Conservation (phyloP, 2,888 invertebrate species). For the Selenia dentaria region DNA sequence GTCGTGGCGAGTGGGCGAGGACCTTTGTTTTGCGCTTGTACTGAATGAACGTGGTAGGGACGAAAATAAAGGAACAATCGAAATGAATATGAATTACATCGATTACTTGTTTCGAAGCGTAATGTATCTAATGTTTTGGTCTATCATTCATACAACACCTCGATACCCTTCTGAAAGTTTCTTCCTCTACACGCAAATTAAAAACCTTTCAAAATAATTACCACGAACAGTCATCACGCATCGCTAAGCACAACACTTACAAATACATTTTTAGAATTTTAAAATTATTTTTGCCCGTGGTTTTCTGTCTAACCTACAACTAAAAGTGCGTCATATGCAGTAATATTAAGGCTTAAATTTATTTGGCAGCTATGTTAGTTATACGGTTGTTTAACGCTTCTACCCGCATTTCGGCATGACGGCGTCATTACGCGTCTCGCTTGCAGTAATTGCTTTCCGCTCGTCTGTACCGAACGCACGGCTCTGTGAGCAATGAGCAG, state of each 20-base stretch:
- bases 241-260: conserved; percentile 21
- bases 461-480: conserved; percentile 18
- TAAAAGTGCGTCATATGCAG: conserved; percentile 2
- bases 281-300: conserved; percentile 5
- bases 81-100: too few species aligned
- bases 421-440: conserved; percentile 61
- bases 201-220: conserved; percentile 10
- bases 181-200: too few species aligned
- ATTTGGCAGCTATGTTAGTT: not conserved
- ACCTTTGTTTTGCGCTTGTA: not conserved
- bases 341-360: conserved; percentile 1
- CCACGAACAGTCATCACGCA: conserved; percentile 3
- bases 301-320: not conserved
- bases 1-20: not conserved
- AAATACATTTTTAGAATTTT: conserved; percentile 12
- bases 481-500: conserved; percentile 18
- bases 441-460: conserved; percentile 65
- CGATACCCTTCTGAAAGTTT: too few species aligned
- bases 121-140: too few species aligned
- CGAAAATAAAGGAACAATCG: too few species aligned
- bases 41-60: too few species aligned
- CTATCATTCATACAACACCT: too few species aligned
- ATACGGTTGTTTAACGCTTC: conserved; percentile 4
- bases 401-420: conserved; percentile 34
- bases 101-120: too few species aligned